Base-by-base conservation (phyloP, 2,888 invertebrate genomes). In the Eudemis profundana region DNA sequence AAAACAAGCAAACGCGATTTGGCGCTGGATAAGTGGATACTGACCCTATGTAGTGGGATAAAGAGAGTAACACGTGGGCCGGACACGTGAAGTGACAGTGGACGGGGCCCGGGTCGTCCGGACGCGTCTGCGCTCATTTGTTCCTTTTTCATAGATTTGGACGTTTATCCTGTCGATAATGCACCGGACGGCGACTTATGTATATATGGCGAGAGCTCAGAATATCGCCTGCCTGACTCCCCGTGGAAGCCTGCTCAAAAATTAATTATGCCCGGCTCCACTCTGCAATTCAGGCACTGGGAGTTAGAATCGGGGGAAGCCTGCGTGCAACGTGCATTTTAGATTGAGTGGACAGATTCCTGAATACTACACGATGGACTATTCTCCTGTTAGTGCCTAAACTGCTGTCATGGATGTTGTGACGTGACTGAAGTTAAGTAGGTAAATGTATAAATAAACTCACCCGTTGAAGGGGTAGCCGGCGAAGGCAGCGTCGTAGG, bases 381-480 rank as follows among this genome's bases (percentile, higher is more conserved):
- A 29, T 27, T 56, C 54, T 42, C 38, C 23, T 38, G 29, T 2
- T 21, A 15, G 54, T 27, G 17, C 27, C 21, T 40, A 14, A 54
- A 42, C 42, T 54, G 19, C n/a, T n/a, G 54, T 42, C 54, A 54
- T 27, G 27, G 53, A 21, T 21, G n/a, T 53, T 40, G 53, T 56
- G 54, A 29, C 29, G 15, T 29, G 17, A 7, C 7, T 33, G 10
- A 2, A 54, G 19, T 1, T 57, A n/a, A n/a, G 36, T 42, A 23
- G 10, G 3, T 27, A 17, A 15, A 1, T 44, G 42, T 1, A 42
- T 44, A 14, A 14, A 40, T 15, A 17, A n/a, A 60, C 97, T 97
- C 93, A 98, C 98, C 97, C 97, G 92, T 97, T 97, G 93, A 98
- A 98, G 72, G 98, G 97, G 93, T 98, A 98, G 77, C 97, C 97